Evolutionary conservation across 2,888 invertebrate species (phyloP).

Genomic region (Cryptosula pallasiana): DNA sequence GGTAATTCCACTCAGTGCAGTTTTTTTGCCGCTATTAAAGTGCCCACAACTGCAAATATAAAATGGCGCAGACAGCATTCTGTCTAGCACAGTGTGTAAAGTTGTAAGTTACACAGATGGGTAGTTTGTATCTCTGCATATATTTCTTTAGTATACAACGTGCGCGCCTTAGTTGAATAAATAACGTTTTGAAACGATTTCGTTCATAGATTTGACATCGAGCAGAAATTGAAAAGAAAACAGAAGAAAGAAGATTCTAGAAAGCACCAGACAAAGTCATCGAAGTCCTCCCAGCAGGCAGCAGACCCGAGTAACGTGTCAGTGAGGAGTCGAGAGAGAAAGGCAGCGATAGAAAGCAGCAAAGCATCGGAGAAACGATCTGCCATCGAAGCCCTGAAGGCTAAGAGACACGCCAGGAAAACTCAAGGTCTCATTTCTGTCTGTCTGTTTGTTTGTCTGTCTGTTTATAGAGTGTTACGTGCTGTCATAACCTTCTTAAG

Average conservation of each 20-base stretch:
- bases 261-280: conserved; percentile 53
- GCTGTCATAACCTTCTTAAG: no score
- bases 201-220: conserved; percentile 94
- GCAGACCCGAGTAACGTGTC: conserved; percentile 34
- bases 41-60: neutral
- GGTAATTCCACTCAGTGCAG: no score
- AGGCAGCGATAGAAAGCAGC: conserved; percentile 83
- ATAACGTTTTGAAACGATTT: no score
- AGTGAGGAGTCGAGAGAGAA: conserved; percentile 69
- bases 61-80: no score
- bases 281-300: conserved; percentile 31
- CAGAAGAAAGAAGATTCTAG: conserved; percentile 64
- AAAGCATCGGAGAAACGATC: conserved; percentile 74
- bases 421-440: conserved; percentile 63
- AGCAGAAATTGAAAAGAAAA: conserved; percentile 81
- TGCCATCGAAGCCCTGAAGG: conserved; percentile 86
- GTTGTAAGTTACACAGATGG: no score
- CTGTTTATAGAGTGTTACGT: no score
- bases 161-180: no score
- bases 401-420: conserved; percentile 82
- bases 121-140: no score
- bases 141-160: no score
- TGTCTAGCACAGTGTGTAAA: no score
- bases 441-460: no score
- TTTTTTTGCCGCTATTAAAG: neutral